A percentile compares a stretch with the other conserved stretches of the same genome.
Conservation (phyloP, 2,797 vertebrate species). For the Eulemur coronatus region DNA sequence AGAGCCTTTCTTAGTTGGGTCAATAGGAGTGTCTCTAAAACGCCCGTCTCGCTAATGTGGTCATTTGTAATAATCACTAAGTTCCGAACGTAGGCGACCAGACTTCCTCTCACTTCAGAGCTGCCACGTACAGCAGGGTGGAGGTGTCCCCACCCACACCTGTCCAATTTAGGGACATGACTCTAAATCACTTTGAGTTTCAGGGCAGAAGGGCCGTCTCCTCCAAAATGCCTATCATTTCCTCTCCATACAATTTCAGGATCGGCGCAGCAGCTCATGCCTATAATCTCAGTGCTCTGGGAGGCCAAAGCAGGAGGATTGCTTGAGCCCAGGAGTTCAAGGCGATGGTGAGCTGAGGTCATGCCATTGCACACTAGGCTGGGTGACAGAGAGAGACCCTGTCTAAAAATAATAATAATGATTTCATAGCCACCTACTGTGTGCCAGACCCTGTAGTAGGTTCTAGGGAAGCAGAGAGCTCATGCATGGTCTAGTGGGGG, state of each 20-base stretch:
- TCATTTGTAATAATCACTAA: constrained; percentile 35
- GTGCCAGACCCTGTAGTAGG: not conserved
- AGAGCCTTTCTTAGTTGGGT: constrained; percentile 2
- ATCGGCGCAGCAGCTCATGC: not conserved
- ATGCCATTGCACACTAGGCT: not conserved
- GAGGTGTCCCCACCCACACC: accelerated
- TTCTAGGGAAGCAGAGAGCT: not conserved
- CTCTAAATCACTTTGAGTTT: not conserved
- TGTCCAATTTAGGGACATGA: not conserved
- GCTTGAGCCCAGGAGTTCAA: not conserved
- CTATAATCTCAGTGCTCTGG: not conserved
- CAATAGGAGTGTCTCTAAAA: not conserved
- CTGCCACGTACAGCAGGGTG: not conserved
- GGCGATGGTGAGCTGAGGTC: not conserved
- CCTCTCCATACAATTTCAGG: not conserved
- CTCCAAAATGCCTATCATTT: not conserved
- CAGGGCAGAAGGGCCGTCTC: not conserved
- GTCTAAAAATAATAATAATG: not conserved
- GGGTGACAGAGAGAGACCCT: not conserved
- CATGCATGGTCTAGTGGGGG: not conserved
- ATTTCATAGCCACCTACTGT: not conserved
- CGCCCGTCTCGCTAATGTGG: not conserved
- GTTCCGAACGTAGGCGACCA: not conserved
- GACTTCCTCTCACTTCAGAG: not conserved
- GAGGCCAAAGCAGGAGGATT: not conserved